Evolutionary conservation across 2,113 vertebrate genomes (phyloP).

Genomic region (Cyprinodon brontotheroides): DNA sequence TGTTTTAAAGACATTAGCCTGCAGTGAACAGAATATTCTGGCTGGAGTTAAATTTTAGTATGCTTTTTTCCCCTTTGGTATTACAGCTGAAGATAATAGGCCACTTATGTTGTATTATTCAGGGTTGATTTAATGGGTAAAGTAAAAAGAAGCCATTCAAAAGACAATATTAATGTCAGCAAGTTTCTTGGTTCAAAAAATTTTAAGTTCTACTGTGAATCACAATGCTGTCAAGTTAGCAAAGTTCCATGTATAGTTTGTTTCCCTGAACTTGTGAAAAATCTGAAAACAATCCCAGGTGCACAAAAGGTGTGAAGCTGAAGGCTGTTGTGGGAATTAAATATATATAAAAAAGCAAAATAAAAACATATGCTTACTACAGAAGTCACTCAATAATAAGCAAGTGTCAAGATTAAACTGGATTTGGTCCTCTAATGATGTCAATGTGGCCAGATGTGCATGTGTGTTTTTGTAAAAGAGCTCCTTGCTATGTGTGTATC

Average conservation of each 20-base stretch:
- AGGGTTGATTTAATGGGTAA: constrained; percentile 83
- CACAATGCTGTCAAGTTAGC: constrained; percentile 2
- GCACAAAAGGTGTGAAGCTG: constrained; percentile 24
- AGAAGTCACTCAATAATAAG: constrained; percentile 72
- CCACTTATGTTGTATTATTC: constrained; percentile 83
- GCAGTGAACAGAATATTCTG: constrained; percentile 81
- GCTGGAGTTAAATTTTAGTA: constrained; percentile 85
- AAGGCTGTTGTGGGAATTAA: constrained; percentile 36
- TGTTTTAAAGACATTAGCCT: constrained; percentile 92
- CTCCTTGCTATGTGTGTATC: constrained; percentile 5
- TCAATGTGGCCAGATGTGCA: constrained; percentile 34
- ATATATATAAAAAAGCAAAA: constrained; percentile 43
- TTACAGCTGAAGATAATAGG: constrained; percentile 85
- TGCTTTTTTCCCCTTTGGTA: constrained; percentile 75
- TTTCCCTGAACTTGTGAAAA: constrained; percentile 11
- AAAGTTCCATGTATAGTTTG: constrained; percentile 1
- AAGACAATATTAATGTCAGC: constrained; percentile 62
- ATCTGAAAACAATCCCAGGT: constrained; percentile 14
- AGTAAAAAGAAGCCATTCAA: constrained; percentile 63
- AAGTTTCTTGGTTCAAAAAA: constrained; percentile 34
- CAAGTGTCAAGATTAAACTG: constrained; percentile 73
- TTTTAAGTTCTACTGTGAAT: constrained; percentile 14
- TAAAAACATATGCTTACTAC: constrained; percentile 49
- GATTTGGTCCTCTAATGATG: constrained; percentile 70
- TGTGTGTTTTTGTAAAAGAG: constrained; percentile 29